These are phyloP conservation scores for Leptinotarsa tumamoca DNA, from an alignment of 2,888 invertebrate genomes.

Conservation along the genomic window DNA sequence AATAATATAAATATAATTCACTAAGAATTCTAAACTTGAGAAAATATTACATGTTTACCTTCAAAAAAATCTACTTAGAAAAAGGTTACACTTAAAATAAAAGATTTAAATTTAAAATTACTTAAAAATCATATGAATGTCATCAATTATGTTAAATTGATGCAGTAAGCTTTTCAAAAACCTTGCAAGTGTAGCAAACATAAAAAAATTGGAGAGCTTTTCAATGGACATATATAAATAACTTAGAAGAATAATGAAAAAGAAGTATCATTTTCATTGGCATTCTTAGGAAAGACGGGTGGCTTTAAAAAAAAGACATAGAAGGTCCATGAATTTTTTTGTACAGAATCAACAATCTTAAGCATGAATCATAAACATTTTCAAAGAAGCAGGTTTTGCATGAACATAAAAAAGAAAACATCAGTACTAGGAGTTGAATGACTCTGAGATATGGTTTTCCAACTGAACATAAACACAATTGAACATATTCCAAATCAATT, in stretches of 20 bases:
- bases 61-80: constrained; percentile 60
- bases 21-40: constrained; percentile 59
- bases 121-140: constrained; percentile 39
- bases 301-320: constrained; percentile 38
- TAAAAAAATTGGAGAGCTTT: constrained; percentile 26
- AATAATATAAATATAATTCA: constrained; percentile 65
- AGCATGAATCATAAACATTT: constrained; percentile 4
- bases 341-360: background rate
- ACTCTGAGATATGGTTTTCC: no score
- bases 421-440: no score
- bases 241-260: constrained; percentile 41
- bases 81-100: constrained; percentile 59
- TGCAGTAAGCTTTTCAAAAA: constrained; percentile 40
- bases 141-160: constrained; percentile 37
- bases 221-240: constrained; percentile 40
- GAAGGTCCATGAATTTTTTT: constrained; percentile 1
- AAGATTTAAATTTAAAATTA: constrained; percentile 58
- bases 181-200: constrained; percentile 23
- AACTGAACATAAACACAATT: no score
- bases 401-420: no score
- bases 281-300: constrained; percentile 48
- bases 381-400: constrained; percentile 21
- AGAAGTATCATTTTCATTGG: constrained; percentile 45
- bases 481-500: background rate
- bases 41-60: constrained; percentile 62